Percentiles rank a stretch among this genome's conserved stretches.
phyloP scores from a whole-genome alignment of 1,140 invertebrate genomes.

The Pararge aegeria region DNA sequence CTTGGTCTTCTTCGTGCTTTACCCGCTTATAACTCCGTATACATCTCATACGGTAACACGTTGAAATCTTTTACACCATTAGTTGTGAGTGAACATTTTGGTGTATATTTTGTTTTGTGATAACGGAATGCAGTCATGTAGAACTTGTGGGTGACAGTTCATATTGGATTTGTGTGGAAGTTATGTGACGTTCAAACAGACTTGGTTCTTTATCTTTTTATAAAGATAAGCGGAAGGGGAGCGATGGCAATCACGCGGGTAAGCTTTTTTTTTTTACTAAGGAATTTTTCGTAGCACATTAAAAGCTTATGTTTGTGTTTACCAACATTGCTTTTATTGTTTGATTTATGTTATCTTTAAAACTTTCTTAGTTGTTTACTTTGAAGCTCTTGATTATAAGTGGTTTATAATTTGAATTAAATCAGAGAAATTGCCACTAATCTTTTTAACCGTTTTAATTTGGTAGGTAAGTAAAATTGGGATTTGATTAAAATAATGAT shows the following conservation, averaged over 20 bases:
- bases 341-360: constrained; percentile 1
- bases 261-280: constrained; percentile 32
- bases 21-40: constrained; percentile 50
- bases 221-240: constrained; percentile 40
- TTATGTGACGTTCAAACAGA: constrained; percentile 67
- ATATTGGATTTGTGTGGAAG: constrained; percentile 34
- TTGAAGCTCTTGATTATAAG: neutral
- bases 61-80: constrained; percentile 15
- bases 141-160: constrained; percentile 3
- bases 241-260: constrained; percentile 57
- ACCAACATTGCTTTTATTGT: neutral
- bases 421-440: too few relatives aligned
- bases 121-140: constrained; percentile 41
- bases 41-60: constrained; percentile 44
- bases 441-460: too few relatives aligned
- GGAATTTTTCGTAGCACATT: neutral
- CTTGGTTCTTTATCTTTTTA: constrained; percentile 48
- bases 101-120: constrained; percentile 45
- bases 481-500: too few relatives aligned
- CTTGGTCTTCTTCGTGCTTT: constrained; percentile 61
- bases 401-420: neutral
- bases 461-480: too few relatives aligned
- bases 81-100: constrained; percentile 28
- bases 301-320: neutral
- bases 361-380: neutral